Percentiles rank a stretch among this genome's conserved stretches.
Conservation (phyloP, 2,113 vertebrate species). For the Lasiurus borealis region DNA sequence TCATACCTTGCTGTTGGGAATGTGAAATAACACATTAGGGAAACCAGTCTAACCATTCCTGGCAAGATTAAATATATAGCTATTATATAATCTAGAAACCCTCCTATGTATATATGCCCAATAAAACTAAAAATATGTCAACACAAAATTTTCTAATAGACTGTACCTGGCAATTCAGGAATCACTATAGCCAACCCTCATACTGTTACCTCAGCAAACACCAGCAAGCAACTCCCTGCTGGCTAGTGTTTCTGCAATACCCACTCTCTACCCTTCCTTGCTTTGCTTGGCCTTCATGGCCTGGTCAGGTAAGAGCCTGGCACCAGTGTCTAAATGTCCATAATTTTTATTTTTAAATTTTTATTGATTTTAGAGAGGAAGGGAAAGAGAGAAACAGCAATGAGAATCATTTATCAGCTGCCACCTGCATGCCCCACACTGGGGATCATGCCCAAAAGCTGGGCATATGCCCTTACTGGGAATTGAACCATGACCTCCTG, state of each 20-base stretch:
- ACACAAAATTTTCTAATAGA: not conserved
- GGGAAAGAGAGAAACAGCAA: no score
- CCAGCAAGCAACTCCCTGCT: not conserved
- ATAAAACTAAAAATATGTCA: not conserved
- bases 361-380: no score
- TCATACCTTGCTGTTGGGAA: not conserved
- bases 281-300: constrained; percentile 34
- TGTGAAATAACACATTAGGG: not conserved
- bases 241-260: not conserved
- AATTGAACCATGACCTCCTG: no score
- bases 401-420: no score
- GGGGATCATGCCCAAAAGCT: no score
- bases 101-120: not conserved
- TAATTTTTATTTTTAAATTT: not conserved
- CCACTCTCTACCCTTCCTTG: constrained; percentile 53
- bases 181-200: constrained; percentile 12
- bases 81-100: not conserved
- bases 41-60: not conserved
- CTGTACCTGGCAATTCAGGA: not conserved
- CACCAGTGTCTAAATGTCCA: constrained; percentile 58
- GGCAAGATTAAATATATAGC: not conserved
- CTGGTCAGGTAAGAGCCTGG: constrained; percentile 2
- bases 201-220: not conserved
- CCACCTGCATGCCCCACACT: no score
- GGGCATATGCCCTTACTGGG: no score